Base-by-base conservation (phyloP, 2,888 invertebrate genomes). In the Stramonita haemastoma region DNA sequence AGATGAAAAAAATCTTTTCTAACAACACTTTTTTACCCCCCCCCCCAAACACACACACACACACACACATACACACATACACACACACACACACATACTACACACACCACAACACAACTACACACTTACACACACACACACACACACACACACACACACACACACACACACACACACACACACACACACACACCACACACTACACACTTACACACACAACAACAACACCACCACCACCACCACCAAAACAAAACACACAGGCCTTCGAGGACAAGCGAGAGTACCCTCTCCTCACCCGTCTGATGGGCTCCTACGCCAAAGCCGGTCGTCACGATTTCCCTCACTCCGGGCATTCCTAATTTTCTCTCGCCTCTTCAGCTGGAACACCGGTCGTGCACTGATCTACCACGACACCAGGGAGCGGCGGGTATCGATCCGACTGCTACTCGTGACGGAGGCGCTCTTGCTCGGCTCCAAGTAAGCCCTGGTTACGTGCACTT, bases 371-470 rank as follows among this genome's bases (percentile, higher is more conserved):
- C 86, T 90, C 6, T 95, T 94, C 90, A 87, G 90, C 56, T 95
- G 94, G 93, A 91, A 87, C 11, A 90, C 88, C 26, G 89, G 93
- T 0, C 94, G 93, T 0, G 46, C n/a, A n/a, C 83, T 95, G 81
- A 83, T 95, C 29, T 94, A 94, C 87, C 91, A 93, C 89, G 91
- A 91, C 79, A 85, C n/a, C 66, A 87, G 60, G 81, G 36, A 26
- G 87, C 32, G 90, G 57, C 73, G 84, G 32, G 4, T 93, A 91
- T 6, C 91, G 91, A 22, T 93, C 93, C 0, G 89, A 92, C 32
- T 98, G 98, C 94, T 97, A 97, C 95, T 98, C 94, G 97, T 97
- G 17, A 96, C 98, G 93, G 97, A 97, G 90, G 97, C 97, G 0
- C 97, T 98, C 56, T 97, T 97, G 93, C 96, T 96, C 0, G 96